A percentile compares a stretch with the other conserved stretches of the same genome.
Conservation (phyloP, 1,140 invertebrate species). For the Drosophila pruinosa region DNA sequence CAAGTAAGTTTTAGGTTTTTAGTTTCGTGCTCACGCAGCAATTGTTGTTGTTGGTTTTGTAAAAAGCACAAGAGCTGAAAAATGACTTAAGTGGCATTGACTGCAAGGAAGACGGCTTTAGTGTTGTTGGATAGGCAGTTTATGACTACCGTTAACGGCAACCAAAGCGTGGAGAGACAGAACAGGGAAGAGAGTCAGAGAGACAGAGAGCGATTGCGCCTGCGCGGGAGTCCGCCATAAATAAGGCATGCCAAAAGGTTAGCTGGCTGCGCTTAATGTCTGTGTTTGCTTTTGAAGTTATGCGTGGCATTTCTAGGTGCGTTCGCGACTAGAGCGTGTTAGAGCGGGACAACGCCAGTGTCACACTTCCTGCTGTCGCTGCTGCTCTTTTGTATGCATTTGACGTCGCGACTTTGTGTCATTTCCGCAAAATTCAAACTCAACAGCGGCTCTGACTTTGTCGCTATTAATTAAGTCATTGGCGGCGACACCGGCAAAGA, state of each 20-base stretch:
- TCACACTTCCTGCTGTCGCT: slow-evolving; percentile 50
- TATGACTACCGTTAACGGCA: slow-evolving; percentile 69
- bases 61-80: slow-evolving; percentile 24
- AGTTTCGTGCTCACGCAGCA: slow-evolving; percentile 27
- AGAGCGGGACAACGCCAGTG: not conserved
- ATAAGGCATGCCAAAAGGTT: slow-evolving; percentile 45
- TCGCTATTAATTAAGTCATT: slow-evolving; percentile 78
- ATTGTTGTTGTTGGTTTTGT: slow-evolving; percentile 17
- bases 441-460: slow-evolving; percentile 52
- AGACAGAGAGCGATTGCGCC: not conserved
- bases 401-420: slow-evolving; percentile 22
- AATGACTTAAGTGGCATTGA: slow-evolving; percentile 55
- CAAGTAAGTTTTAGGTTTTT: slow-evolving; percentile 34
- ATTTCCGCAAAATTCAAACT: slow-evolving; percentile 73
- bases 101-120: slow-evolving; percentile 43
- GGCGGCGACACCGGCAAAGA: slow-evolving; percentile 28
- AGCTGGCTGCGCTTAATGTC: slow-evolving; percentile 16
- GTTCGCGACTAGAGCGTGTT: not conserved
- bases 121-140: slow-evolving; percentile 54
- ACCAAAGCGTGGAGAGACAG: too few species aligned
- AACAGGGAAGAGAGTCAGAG: not conserved
- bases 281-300: slow-evolving; percentile 15
- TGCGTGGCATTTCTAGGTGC: slow-evolving; percentile 34
- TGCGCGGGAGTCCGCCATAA: slow-evolving; percentile 48
- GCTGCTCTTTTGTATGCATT: slow-evolving; percentile 49